phyloP scores from a whole-genome alignment of 2,888 invertebrate species.

The Acanthococcus lagerstroemiae region DNA sequence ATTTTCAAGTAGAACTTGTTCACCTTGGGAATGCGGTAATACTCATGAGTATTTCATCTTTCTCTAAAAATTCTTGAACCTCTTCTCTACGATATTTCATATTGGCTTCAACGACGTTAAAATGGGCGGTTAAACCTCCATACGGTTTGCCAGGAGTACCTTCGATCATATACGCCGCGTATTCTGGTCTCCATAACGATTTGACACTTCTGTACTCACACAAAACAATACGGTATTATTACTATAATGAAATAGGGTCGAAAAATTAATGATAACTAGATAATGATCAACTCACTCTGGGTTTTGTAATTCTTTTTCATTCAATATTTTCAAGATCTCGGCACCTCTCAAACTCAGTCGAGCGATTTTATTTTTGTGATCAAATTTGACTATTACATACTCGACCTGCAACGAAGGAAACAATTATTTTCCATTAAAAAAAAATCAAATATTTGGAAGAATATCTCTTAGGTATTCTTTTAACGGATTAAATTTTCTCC shows the following conservation, averaged over 20 bases:
- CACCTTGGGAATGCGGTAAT: conserved; percentile 90
- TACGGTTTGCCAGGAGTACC: conserved; percentile 96
- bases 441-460: too few relatives aligned
- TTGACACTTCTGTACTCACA: conserved; percentile 51
- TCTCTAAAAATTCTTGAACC: conserved; percentile 60
- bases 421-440: too few relatives aligned
- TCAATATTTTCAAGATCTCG: conserved; percentile 65
- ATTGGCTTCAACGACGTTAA: conserved; percentile 96
- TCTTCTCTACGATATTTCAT: conserved; percentile 86
- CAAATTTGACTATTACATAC: conserved; percentile 90
- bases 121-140: conserved; percentile 87
- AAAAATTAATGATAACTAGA: too few relatives aligned
- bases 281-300: conserved; percentile 51
- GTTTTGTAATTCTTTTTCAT: conserved; percentile 68
- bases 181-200: conserved; percentile 94
- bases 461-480: too few relatives aligned
- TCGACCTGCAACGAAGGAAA: conserved; percentile 61
- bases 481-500: too few relatives aligned
- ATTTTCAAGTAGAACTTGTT: too few relatives aligned
- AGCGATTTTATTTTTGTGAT: conserved; percentile 71
- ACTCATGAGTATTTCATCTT: conserved; percentile 77
- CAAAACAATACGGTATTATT: not conserved
- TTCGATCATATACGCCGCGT: conserved; percentile 97
- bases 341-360: conserved; percentile 76
- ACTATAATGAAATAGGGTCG: not conserved